These are phyloP conservation scores for Darevskia nairensis DNA, from an alignment of 2,797 vertebrate species.

Conservation along the genomic window DNA sequence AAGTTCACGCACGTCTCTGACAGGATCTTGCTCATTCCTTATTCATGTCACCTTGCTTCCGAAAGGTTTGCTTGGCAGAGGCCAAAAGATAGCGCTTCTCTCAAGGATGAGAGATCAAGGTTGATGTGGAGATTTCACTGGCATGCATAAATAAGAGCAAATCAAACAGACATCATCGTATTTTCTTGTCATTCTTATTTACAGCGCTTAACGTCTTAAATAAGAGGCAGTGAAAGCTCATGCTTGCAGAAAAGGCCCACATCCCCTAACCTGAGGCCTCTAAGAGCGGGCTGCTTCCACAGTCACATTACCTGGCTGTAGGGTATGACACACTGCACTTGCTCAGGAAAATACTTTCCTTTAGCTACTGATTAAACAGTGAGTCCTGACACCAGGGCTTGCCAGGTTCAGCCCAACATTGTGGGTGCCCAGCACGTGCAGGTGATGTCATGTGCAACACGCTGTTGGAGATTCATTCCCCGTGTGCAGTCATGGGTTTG, in stretches of 20 bases:
- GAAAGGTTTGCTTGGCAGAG: constrained; percentile 10
- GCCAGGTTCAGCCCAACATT: too few relatives aligned
- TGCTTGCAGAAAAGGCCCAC: not conserved
- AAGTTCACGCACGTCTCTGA: not conserved
- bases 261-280: not conserved
- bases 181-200: constrained; percentile 21
- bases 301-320: not conserved
- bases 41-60: constrained; percentile 9
- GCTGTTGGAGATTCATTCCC: too few relatives aligned
- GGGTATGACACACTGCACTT: not conserved
- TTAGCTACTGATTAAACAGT: not conserved
- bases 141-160: constrained; percentile 19
- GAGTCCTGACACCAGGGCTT: not conserved
- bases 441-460: too few relatives aligned
- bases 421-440: too few relatives aligned
- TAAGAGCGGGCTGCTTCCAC: not conserved
- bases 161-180: constrained; percentile 23
- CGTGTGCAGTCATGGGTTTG: too few relatives aligned
- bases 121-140: constrained; percentile 31
- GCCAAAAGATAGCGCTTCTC: constrained; percentile 23
- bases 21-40: constrained; percentile 2
- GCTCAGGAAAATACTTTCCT: not conserved
- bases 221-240: not conserved
- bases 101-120: constrained; percentile 30
- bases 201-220: constrained; percentile 2